Percentiles rank a stretch among this genome's conserved stretches.
Evolutionary conservation across 2,888 invertebrate genomes (phyloP).

Genomic region (Amphiduros pacificus): DNA sequence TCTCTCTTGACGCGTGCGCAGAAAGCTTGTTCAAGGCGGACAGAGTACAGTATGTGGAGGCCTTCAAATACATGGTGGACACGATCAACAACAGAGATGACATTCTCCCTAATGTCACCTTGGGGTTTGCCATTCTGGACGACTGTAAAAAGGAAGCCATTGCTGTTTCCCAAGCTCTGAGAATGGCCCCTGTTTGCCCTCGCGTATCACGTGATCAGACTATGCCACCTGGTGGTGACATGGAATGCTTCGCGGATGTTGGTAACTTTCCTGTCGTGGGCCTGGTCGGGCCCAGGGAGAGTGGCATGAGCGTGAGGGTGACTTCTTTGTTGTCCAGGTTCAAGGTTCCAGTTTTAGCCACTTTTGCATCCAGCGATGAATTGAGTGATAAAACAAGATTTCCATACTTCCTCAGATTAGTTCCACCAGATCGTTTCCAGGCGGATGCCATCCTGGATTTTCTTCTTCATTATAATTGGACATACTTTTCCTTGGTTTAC

Average conservation of each 20-base stretch:
- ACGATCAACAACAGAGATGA: background rate
- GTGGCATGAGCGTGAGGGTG: slow-evolving; percentile 18
- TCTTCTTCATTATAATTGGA: slow-evolving; percentile 8
- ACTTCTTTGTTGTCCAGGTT: slow-evolving; percentile 54
- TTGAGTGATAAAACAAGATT: slow-evolving; percentile 42
- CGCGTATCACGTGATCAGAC: background rate
- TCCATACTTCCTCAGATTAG: slow-evolving; percentile 41
- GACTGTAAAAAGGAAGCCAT: background rate
- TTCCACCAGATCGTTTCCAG: slow-evolving; percentile 42
- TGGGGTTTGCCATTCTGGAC: background rate
- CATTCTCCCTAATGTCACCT: background rate
- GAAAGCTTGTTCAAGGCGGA: background rate
- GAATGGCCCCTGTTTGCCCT: background rate
- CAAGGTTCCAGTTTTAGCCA: slow-evolving; percentile 63
- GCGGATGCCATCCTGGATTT: slow-evolving; percentile 12
- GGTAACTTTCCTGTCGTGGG: slow-evolving; percentile 10
- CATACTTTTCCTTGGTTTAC: slow-evolving; percentile 11
- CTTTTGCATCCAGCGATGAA: slow-evolving; percentile 42
- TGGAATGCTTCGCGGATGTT: background rate
- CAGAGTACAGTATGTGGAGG: slow-evolving; percentile 1
- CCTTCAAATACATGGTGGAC: background rate
- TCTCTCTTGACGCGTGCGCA: background rate
- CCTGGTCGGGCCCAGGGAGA: slow-evolving; percentile 17
- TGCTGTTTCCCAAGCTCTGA: background rate
- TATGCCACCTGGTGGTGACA: background rate